phyloP scores from a whole-genome alignment of 1,140 invertebrate species.

The Zaprionus inermis region DNA sequence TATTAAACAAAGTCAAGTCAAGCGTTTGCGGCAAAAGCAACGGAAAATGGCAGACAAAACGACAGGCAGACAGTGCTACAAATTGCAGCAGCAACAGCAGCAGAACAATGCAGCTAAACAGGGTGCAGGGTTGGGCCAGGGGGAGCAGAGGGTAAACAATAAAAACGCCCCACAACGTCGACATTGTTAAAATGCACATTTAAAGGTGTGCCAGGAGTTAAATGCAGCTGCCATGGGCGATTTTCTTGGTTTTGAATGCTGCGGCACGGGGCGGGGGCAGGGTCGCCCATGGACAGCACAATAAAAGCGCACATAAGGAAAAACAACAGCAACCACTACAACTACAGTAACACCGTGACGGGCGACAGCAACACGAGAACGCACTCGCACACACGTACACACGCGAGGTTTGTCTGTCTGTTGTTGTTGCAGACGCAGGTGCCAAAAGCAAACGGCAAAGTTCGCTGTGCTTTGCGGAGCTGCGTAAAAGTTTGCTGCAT shows the following conservation, averaged over 20 bases:
- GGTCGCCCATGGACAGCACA: constrained; percentile 33
- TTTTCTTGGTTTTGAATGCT: constrained; percentile 42
- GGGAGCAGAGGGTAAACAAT: constrained; percentile 41
- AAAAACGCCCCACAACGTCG: constrained; percentile 57
- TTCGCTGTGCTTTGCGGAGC: constrained; percentile 14
- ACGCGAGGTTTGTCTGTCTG: constrained; percentile 37
- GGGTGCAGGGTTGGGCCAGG: neutral
- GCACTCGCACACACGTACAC: neutral
- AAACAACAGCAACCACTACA: constrained; percentile 12
- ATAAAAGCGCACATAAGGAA: constrained; percentile 45
- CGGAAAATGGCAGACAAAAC: constrained; percentile 38
- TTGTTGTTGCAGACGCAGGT: constrained; percentile 57
- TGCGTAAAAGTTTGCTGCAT: constrained; percentile 61
- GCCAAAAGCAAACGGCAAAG: constrained; percentile 59
- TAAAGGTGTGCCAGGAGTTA: constrained; percentile 74
- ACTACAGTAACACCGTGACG: no score
- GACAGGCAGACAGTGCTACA: constrained; percentile 23
- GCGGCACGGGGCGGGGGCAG: no score
- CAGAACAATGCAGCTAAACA: constrained; percentile 23
- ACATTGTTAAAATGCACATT: constrained; percentile 61
- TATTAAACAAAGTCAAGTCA: constrained; percentile 42
- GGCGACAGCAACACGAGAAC: constrained; percentile 13
- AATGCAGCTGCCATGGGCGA: constrained; percentile 73
- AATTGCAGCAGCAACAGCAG: constrained; percentile 45
- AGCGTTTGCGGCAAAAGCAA: constrained; percentile 27